A percentile compares a stretch with the other conserved stretches of the same genome.
These are phyloP conservation scores for Onychostruthus taczanowskii DNA, from an alignment of 2,113 vertebrate species.

Conservation along the genomic window DNA sequence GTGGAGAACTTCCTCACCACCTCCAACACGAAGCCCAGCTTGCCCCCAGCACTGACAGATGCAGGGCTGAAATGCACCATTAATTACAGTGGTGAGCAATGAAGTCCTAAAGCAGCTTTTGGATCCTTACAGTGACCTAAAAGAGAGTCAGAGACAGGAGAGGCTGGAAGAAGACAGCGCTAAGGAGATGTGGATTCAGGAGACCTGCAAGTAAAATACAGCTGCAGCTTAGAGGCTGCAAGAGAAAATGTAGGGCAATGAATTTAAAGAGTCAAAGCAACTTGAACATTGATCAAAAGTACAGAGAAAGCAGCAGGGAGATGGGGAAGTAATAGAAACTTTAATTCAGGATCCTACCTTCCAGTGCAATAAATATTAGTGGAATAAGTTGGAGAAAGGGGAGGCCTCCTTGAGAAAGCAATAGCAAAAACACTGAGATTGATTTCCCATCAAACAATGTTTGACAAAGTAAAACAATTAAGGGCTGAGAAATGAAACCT, in stretches of 20 bases:
- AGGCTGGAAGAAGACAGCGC: background rate
- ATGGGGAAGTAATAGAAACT: slow-evolving; percentile 2
- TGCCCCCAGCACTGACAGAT: fast-evolving
- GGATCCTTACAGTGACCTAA: background rate
- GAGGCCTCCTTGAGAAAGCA: slow-evolving; percentile 7
- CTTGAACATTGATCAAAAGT: slow-evolving; percentile 29
- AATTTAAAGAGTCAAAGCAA: background rate
- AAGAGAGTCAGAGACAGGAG: background rate
- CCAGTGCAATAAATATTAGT: slow-evolving; percentile 38
- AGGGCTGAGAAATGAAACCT: background rate
- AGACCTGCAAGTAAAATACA: background rate
- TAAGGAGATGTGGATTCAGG: background rate
- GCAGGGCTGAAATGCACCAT: background rate
- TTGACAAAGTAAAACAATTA: slow-evolving; percentile 19
- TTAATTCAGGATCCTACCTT: slow-evolving; percentile 22
- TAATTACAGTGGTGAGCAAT: background rate
- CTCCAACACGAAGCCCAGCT: background rate
- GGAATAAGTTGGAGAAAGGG: background rate
- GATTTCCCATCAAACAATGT: slow-evolving; percentile 38
- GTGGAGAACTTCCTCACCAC: background rate
- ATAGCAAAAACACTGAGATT: background rate
- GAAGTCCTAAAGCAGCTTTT: background rate
- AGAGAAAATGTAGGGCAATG: slow-evolving; percentile 26
- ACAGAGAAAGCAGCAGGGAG: background rate
- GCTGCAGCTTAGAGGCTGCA: background rate